Conservation (phyloP, 1,140 invertebrate genomes). For the Orchestia grillus region DNA sequence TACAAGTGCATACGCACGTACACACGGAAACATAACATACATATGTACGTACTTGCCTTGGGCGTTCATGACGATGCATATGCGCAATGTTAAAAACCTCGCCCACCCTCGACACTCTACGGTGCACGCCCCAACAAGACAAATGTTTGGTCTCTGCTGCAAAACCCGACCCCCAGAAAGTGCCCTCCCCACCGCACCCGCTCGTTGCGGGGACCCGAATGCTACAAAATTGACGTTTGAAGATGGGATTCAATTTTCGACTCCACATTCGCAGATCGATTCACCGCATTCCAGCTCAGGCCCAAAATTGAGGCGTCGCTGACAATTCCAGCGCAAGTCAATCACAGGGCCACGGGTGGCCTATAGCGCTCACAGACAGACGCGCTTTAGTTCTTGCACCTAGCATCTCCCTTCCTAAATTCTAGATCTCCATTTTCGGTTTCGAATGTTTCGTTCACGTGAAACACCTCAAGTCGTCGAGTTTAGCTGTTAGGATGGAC, state of each 20-base stretch:
- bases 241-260: slow-evolving; percentile 46
- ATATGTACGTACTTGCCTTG: no score
- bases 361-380: background rate
- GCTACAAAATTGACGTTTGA: slow-evolving; percentile 56
- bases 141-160: background rate
- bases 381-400: no score
- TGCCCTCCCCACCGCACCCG: background rate
- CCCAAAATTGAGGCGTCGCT: slow-evolving; percentile 49
- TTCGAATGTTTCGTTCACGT: background rate
- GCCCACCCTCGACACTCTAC: no score
- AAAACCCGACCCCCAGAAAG: background rate
- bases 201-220: background rate
- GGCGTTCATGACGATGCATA: no score
- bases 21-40: no score
- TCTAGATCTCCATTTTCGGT: background rate
- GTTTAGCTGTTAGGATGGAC: no score
- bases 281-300: background rate
- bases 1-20: no score
- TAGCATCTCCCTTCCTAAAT: background rate
- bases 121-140: background rate
- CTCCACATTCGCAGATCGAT: slow-evolving; percentile 12
- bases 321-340: slow-evolving; percentile 30
- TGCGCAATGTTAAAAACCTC: no score
- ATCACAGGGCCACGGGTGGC: background rate
- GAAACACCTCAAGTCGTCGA: no score